These are phyloP conservation scores for Cosmopolites sordidus DNA, from an alignment of 2,888 invertebrate genomes.

Conservation along the genomic window DNA sequence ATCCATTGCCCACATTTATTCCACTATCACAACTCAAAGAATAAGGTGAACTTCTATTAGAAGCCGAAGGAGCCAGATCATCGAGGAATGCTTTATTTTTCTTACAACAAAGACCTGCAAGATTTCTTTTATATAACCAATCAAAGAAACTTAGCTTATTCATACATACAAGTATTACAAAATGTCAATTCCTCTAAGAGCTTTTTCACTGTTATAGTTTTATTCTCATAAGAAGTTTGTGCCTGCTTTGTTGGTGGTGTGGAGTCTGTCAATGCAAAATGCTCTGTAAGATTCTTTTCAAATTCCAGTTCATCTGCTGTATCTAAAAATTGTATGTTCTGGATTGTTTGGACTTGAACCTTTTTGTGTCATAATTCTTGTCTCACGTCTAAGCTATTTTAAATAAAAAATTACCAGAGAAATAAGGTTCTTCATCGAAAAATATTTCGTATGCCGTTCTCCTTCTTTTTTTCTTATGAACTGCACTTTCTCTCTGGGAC, in stretches of 20 bases:
- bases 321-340: background rate
- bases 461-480: background rate
- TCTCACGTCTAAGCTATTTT: background rate
- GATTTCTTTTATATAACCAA: too few relatives aligned
- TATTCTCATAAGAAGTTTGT: background rate
- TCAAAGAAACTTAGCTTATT: too few relatives aligned
- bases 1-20: too few relatives aligned
- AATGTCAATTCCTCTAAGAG: background rate
- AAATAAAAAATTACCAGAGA: constrained; percentile 4
- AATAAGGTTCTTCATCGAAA: constrained; percentile 1
- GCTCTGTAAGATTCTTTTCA: background rate
- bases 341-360: too few relatives aligned
- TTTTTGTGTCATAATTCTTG: background rate
- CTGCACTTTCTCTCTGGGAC: too few relatives aligned
- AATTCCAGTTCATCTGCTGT: background rate
- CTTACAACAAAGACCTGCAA: constrained; percentile 3
- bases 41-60: too few relatives aligned
- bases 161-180: background rate
- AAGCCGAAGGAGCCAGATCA: too few relatives aligned
- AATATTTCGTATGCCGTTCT: background rate
- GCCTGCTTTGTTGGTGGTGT: background rate
- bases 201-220: background rate
- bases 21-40: too few relatives aligned
- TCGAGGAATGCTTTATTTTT: background rate
- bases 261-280: background rate